A percentile compares a stretch with the other conserved stretches of the same genome.
These are phyloP conservation scores for Hydrotaea diabolus DNA, from an alignment of 2,888 invertebrate species.

Conservation along the genomic window DNA sequence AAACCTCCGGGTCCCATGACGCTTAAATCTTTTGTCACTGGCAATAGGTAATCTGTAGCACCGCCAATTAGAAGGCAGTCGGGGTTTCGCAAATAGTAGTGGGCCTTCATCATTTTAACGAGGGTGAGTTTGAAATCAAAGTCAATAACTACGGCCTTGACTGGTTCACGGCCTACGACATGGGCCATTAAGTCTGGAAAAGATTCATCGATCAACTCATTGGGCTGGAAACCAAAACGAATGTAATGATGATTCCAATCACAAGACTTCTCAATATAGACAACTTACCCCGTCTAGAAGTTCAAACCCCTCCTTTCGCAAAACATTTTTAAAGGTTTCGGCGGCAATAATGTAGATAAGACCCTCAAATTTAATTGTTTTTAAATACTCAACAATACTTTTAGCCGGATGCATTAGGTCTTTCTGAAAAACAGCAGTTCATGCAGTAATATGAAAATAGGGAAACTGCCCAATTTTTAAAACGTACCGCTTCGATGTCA, in stretches of 20 bases:
- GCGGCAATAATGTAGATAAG: constrained; percentile 81
- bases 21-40: constrained; percentile 73
- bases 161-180: constrained; percentile 75
- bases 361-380: constrained; percentile 81
- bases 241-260: too few relatives aligned
- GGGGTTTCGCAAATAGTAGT: constrained; percentile 79
- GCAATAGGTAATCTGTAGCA: constrained; percentile 79
- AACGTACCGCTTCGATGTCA: constrained; percentile 70
- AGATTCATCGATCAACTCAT: constrained; percentile 73
- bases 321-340: constrained; percentile 74
- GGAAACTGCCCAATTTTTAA: background rate
- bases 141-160: constrained; percentile 82
- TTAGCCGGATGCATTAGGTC: constrained; percentile 80
- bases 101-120: constrained; percentile 80
- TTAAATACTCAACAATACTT: constrained; percentile 81
- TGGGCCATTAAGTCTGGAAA: constrained; percentile 67
- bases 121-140: constrained; percentile 80
- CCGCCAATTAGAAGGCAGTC: constrained; percentile 81
- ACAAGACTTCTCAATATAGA: too few relatives aligned
- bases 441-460: too few relatives aligned
- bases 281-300: constrained; percentile 78
- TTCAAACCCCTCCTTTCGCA: constrained; percentile 80
- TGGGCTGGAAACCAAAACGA: constrained; percentile 70
- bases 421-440: constrained; percentile 55
- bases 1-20: constrained; percentile 81